Base-by-base conservation (phyloP, 2,797 vertebrate species). In the Sebastes taczanowskii region DNA sequence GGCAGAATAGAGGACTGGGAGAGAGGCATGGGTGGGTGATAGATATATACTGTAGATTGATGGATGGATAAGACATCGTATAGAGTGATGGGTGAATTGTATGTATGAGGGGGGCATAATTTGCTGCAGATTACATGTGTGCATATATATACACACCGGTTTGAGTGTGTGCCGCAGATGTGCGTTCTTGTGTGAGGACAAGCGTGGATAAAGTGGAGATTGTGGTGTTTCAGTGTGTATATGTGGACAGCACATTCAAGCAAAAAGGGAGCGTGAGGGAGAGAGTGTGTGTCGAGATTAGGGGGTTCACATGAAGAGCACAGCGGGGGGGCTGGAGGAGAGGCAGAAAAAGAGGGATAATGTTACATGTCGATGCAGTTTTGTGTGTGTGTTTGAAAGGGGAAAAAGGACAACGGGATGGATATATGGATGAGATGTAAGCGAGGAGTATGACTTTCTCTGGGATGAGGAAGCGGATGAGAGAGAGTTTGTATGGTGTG, bases 101-200 rank as follows among this genome's bases (percentile, higher is more conserved):
- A 59, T 63, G 35, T 29, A 76, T 77, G 46, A 2, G 3, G 20
- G 63, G 35, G 66, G n/a, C 60, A 73, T 72, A 8, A 63, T 83
- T 85, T 82, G 11, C 46, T 77, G 70, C 59, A 82, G 74, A 90
- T 88, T 84, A 88, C 6, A 14, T n/a, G 70, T 30, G 49, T 77
- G 42, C 22, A 75, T 71, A 16, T 81, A 75, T 68, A 16, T 81
- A 75, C 66, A 73, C 18, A 1, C 2, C 34, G 42, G 68, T 73
- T 23, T 68, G 74, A 65, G 42, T 82, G 60, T 74, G 69, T 56
- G 60, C 81, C 32, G 60, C 64, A 77, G 86, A 85, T 86, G 20
- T 34, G 75, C 72, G 64, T 22, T 53, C 68, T 55, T 32, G 58
- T 78, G 35, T 59, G 77, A 72, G 53, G 53, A 46, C 66, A 72